Evolutionary conservation across 2,113 vertebrate species (phyloP).

Genomic region (Anthoscopus minutus): DNA sequence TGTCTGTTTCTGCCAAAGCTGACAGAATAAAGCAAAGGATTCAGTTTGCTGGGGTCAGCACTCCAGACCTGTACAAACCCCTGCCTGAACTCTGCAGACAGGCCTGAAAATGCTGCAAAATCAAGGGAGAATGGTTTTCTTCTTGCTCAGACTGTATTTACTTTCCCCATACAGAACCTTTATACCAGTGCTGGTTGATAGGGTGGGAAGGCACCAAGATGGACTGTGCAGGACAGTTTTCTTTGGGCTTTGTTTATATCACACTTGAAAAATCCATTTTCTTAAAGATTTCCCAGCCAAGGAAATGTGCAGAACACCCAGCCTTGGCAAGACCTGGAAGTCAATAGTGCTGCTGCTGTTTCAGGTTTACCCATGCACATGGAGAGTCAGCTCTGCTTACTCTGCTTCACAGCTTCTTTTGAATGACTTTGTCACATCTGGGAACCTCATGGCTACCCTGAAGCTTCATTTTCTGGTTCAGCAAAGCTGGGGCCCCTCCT

Average conservation of each 20-base stretch:
- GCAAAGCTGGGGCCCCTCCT: neutral
- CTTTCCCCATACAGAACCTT: neutral
- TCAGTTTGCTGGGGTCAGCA: neutral
- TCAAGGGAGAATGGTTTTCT: neutral
- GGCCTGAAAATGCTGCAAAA: neutral
- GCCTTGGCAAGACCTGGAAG: neutral
- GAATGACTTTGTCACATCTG: constrained; percentile 31
- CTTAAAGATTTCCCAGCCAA: neutral
- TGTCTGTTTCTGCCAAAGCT: neutral
- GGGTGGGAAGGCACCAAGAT: neutral
- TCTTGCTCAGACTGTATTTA: neutral
- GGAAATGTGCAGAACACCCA: neutral
- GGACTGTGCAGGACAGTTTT: neutral
- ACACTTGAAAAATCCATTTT: neutral
- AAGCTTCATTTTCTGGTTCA: neutral
- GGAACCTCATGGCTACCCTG: constrained; percentile 14
- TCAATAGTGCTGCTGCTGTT: neutral
- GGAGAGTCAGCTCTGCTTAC: neutral
- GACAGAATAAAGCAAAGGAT: neutral
- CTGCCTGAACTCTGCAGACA: neutral
- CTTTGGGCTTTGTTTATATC: neutral
- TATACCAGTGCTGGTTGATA: neutral
- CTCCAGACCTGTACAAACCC: neutral
- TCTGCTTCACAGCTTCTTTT: neutral
- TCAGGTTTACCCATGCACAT: neutral